A percentile compares a stretch with the other conserved stretches of the same genome.
These are phyloP conservation scores for Hemicentrotus pulcherrimus DNA, from an alignment of 35 echinoderm and acorn worm species.

Conservation along the genomic window DNA sequence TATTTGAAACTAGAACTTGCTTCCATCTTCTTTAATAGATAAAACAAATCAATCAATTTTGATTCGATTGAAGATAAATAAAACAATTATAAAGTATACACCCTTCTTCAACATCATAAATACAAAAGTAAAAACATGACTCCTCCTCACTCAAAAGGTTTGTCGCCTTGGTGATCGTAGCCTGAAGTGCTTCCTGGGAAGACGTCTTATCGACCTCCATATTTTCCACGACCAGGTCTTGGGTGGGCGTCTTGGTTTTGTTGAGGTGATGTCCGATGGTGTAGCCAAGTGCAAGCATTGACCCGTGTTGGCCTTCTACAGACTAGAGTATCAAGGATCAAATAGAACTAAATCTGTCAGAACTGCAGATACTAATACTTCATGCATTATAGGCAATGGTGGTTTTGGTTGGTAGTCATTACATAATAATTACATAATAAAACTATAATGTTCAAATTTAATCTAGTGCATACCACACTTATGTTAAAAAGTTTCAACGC, in stretches of 20 bases:
- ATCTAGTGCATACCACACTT: no score
- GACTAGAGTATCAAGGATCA: constrained; percentile 42
- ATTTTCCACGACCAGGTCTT: constrained; percentile 61
- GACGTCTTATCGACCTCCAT: constrained; percentile 68
- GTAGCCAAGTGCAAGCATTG: constrained; percentile 81
- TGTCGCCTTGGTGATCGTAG: constrained; percentile 67
- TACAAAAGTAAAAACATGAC: background rate
- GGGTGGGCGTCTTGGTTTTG: constrained; percentile 24
- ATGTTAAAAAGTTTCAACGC: no score
- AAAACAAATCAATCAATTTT: no score
- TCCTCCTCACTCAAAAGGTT: constrained; percentile 65
- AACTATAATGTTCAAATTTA: no score
- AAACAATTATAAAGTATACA: background rate
- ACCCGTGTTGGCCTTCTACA: constrained; percentile 85
- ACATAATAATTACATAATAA: no score
- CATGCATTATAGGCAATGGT: no score
- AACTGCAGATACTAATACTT: no score
- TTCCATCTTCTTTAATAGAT: no score
- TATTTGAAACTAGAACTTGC: no score
- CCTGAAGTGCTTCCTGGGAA: constrained; percentile 28
- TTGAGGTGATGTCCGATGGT: constrained; percentile 76
- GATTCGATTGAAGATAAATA: no score
- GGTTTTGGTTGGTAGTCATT: no score
- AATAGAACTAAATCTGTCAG: background rate
- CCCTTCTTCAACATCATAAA: background rate